These are phyloP conservation scores for Dendrolimus pini DNA, from an alignment of 2,888 invertebrate genomes.

Conservation along the genomic window DNA sequence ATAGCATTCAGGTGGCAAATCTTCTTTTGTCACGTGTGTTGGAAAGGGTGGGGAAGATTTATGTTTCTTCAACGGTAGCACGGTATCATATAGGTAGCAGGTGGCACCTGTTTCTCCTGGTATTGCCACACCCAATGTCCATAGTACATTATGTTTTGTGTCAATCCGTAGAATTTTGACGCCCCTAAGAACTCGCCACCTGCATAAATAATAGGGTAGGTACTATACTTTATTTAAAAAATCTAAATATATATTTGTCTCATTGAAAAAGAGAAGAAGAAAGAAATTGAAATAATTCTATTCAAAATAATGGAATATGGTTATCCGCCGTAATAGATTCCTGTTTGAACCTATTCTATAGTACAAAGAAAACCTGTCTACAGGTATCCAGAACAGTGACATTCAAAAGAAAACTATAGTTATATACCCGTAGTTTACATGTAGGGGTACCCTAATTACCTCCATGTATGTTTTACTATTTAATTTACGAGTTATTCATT, in stretches of 20 bases:
- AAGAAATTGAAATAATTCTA: neutral
- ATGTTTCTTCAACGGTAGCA: slow-evolving; percentile 78
- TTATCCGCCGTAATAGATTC: too few relatives aligned
- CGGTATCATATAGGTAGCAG: slow-evolving; percentile 89
- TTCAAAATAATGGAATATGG: too few relatives aligned
- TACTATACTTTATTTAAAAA: too few relatives aligned
- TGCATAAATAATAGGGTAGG: slow-evolving; percentile 21
- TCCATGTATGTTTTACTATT: too few relatives aligned
- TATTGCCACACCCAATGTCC: slow-evolving; percentile 87
- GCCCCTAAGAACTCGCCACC: slow-evolving; percentile 78
- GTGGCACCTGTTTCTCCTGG: slow-evolving; percentile 90
- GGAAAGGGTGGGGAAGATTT: slow-evolving; percentile 85
- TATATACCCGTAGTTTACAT: too few relatives aligned
- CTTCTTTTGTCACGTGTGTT: slow-evolving; percentile 81
- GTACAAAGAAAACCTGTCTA: too few relatives aligned
- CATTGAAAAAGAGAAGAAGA: neutral
- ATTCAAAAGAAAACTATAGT: too few relatives aligned
- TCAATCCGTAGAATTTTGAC: slow-evolving; percentile 93
- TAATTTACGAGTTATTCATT: too few relatives aligned
- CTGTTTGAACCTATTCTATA: too few relatives aligned
- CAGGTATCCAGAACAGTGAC: too few relatives aligned
- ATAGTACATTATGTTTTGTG: slow-evolving; percentile 95
- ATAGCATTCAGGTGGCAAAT: slow-evolving; percentile 84
- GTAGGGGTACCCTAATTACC: too few relatives aligned
- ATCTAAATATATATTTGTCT: too few relatives aligned